These are phyloP conservation scores for Pseudomyrmex cubaensis DNA, from an alignment of 1,140 invertebrate species.

Conservation along the genomic window DNA sequence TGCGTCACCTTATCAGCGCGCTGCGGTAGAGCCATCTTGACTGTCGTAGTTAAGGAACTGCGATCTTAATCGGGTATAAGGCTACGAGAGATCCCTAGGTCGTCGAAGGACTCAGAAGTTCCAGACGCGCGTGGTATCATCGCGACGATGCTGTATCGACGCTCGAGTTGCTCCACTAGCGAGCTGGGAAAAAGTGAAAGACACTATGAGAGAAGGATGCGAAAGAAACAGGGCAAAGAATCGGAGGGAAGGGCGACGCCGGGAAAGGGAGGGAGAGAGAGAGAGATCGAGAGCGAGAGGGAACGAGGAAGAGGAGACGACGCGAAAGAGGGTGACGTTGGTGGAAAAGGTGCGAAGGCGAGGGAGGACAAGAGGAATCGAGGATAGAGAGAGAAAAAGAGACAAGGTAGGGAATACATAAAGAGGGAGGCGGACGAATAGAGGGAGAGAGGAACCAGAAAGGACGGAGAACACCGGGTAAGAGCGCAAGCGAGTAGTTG, in stretches of 20 bases:
- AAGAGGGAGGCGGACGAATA: constrained; percentile 28
- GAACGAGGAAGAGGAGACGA: constrained; percentile 67
- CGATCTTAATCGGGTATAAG: constrained; percentile 66
- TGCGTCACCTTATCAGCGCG: constrained; percentile 35
- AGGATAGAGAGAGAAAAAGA: constrained; percentile 51
- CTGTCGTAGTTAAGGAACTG: constrained; percentile 26
- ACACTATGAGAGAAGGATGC: constrained; percentile 63
- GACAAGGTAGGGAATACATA: constrained; percentile 61
- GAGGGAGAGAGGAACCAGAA: constrained; percentile 23
- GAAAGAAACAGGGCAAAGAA: constrained; percentile 62
- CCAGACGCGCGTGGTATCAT: constrained; percentile 35
- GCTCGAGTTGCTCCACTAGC: constrained; percentile 65
- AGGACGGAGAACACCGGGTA: constrained; percentile 24
- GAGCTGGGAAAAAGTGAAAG: constrained; percentile 72
- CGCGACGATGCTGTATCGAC: constrained; percentile 7
- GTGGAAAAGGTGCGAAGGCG: constrained; percentile 72
- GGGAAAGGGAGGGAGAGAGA: not conserved
- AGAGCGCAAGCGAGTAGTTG: constrained; percentile 37
- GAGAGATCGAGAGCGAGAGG: constrained; percentile 43
- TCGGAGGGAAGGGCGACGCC: not conserved
- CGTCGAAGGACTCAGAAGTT: constrained; percentile 70
- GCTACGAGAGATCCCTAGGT: constrained; percentile 63
- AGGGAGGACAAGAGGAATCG: constrained; percentile 69
- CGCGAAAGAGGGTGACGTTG: constrained; percentile 68
- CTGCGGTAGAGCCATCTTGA: constrained; percentile 1